A percentile compares a stretch with the other conserved stretches of the same genome.
Conservation (phyloP, 2,888 invertebrate species). For the Nomada goodeniana region DNA sequence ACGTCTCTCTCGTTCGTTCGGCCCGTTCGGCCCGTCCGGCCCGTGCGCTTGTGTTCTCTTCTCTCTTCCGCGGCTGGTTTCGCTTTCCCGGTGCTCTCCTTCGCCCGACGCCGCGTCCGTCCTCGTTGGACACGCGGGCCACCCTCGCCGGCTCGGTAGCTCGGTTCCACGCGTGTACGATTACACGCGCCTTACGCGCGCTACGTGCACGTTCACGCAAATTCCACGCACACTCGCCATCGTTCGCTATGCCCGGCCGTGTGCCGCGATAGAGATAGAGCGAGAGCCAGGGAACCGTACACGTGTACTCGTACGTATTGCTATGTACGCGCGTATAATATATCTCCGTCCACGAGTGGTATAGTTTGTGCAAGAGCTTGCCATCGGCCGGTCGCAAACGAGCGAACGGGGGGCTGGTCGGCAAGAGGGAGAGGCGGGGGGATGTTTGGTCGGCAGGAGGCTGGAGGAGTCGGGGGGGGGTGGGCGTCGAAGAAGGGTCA, state of each 20-base stretch:
- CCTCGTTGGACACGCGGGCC: constrained; percentile 30
- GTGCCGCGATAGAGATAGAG: background rate
- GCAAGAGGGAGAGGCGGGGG: constrained; percentile 34
- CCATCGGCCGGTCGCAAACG: constrained; percentile 66
- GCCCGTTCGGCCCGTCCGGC: background rate
- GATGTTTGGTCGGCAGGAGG: constrained; percentile 40
- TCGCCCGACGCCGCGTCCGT: constrained; percentile 31
- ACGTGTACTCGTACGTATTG: constrained; percentile 56
- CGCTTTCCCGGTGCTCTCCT: constrained; percentile 5
- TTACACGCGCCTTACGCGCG: constrained; percentile 68
- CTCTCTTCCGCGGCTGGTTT: constrained; percentile 18
- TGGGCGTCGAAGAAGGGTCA: constrained; percentile 6
- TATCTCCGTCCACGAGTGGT: constrained; percentile 64
- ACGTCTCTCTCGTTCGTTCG: background rate
- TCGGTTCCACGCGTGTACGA: constrained; percentile 50
- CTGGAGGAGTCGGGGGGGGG: background rate
- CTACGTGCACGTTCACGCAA: constrained; percentile 55
- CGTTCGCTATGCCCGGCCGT: background rate
- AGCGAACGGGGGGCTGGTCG: constrained; percentile 58
- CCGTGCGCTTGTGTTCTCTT: constrained; percentile 4
- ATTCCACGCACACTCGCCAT: constrained; percentile 50
- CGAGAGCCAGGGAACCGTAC: constrained; percentile 32
- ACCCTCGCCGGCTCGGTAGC: constrained; percentile 23
- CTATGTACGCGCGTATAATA: constrained; percentile 67
- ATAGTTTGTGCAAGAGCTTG: constrained; percentile 71